Evolutionary conservation across 2,888 invertebrate genomes (phyloP).

Genomic region (Drosophila flavopinicola): DNA sequence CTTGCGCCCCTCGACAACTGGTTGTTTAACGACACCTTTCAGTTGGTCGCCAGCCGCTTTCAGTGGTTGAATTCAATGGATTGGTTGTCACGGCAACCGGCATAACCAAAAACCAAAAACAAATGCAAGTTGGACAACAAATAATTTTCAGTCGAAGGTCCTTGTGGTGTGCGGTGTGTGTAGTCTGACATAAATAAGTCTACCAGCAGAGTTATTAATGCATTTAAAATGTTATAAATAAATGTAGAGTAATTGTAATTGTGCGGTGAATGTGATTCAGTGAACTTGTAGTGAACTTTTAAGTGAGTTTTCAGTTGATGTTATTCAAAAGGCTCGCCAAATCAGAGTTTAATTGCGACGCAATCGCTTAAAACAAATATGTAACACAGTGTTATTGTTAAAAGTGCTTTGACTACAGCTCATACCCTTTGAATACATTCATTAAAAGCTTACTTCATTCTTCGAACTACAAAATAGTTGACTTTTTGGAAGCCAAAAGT

Average conservation of each 20-base stretch:
- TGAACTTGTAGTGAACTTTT: background rate
- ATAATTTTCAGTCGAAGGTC: slow-evolving; percentile 62
- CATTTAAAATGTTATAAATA: slow-evolving; percentile 17
- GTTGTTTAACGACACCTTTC: background rate
- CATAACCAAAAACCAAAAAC: slow-evolving; percentile 16
- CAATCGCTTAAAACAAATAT: too few relatives aligned
- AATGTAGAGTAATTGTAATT: background rate
- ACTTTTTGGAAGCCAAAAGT: too few relatives aligned
- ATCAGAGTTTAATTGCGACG: too few relatives aligned
- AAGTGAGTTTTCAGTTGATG: background rate
- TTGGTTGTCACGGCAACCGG: slow-evolving; percentile 46
- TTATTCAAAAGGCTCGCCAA: too few relatives aligned
- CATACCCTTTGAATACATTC: too few relatives aligned
- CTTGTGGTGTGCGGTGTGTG: slow-evolving; percentile 13
- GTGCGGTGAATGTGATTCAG: background rate
- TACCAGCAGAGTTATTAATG: background rate
- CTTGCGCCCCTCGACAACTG: background rate
- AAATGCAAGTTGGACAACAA: slow-evolving; percentile 36
- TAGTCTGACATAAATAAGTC: slow-evolving; percentile 34
- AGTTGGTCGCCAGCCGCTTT: slow-evolving; percentile 32
- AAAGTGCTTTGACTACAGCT: too few relatives aligned
- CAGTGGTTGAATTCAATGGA: slow-evolving; percentile 45
- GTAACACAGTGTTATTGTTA: too few relatives aligned
- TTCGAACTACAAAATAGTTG: too few relatives aligned
- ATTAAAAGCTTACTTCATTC: too few relatives aligned